Evolutionary conservation across 53 echinoderm and acorn worm genomes (phyloP).

Genomic region (Mesocentrotus franciscanus): DNA sequence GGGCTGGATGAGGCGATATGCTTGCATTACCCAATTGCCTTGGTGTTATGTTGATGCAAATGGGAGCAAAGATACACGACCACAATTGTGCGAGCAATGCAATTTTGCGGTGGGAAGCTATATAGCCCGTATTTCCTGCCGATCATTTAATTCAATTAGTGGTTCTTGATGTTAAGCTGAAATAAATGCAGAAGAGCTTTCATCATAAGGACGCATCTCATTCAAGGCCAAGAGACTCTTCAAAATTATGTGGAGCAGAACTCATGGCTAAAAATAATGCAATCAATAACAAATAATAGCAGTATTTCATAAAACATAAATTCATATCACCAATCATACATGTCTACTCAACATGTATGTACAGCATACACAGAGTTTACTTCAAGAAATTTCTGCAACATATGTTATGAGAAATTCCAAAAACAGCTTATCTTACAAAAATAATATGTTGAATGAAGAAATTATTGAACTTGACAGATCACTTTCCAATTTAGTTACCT

Average conservation of each 20-base stretch:
- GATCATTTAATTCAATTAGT: slow-evolving; percentile 8
- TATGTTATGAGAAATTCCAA: background rate
- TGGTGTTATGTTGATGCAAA: slow-evolving; percentile 51
- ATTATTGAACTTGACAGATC: background rate
- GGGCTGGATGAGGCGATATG: slow-evolving; percentile 47
- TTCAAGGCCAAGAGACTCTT: background rate
- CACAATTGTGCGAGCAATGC: slow-evolving; percentile 1
- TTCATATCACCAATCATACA: no score
- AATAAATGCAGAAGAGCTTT: background rate
- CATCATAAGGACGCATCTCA: background rate
- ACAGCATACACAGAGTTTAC: background rate
- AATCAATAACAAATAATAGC: background rate
- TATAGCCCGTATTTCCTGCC: background rate
- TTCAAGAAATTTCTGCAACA: background rate
- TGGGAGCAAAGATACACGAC: slow-evolving; percentile 38
- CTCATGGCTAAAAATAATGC: background rate
- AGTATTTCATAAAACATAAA: no score
- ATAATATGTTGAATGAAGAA: background rate
- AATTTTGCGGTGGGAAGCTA: background rate
- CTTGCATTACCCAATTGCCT: slow-evolving; percentile 55
- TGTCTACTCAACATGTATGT: no score
- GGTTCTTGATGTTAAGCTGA: slow-evolving; percentile 38
- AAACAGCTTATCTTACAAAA: background rate
- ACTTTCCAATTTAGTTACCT: background rate
- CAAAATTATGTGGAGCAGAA: background rate